Conservation (phyloP, 2,888 invertebrate species). For the Chloromyia formosa region DNA sequence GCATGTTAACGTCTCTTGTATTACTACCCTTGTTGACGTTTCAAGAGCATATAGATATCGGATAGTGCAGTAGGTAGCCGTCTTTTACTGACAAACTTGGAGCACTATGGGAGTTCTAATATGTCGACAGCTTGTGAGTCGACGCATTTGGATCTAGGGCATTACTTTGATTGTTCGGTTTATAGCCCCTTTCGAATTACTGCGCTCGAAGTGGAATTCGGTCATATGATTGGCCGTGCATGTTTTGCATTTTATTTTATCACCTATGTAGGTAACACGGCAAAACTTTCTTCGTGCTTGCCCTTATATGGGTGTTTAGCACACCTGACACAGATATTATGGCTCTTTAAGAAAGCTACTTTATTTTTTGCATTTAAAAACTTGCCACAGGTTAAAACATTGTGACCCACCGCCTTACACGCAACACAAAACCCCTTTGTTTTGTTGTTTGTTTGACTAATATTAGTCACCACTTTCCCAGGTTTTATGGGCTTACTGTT, state of each 20-base stretch:
- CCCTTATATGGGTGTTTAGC: neutral
- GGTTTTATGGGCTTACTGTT: neutral
- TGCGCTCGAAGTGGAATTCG: neutral
- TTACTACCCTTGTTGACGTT: too few relatives aligned
- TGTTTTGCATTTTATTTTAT: neutral
- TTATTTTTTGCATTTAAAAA: neutral
- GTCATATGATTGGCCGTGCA: neutral
- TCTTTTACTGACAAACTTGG: too few relatives aligned
- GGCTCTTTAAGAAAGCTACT: neutral
- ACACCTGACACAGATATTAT: neutral
- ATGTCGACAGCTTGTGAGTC: too few relatives aligned
- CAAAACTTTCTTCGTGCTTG: neutral
- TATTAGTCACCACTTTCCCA: neutral
- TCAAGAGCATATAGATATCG: too few relatives aligned
- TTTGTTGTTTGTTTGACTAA: neutral
- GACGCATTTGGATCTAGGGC: too few relatives aligned
- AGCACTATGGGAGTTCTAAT: too few relatives aligned
- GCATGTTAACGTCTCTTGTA: too few relatives aligned
- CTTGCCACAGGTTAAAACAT: neutral
- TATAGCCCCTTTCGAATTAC: neutral
- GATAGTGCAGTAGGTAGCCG: too few relatives aligned
- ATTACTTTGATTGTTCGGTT: neutral
- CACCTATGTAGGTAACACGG: neutral
- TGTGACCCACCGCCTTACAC: neutral
- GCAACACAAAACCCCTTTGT: neutral